Evolutionary conservation across 2,888 invertebrate species (phyloP), one percentile per base, ranked within the genome.

Genomic region (Diadegma fenestrale): DNA sequence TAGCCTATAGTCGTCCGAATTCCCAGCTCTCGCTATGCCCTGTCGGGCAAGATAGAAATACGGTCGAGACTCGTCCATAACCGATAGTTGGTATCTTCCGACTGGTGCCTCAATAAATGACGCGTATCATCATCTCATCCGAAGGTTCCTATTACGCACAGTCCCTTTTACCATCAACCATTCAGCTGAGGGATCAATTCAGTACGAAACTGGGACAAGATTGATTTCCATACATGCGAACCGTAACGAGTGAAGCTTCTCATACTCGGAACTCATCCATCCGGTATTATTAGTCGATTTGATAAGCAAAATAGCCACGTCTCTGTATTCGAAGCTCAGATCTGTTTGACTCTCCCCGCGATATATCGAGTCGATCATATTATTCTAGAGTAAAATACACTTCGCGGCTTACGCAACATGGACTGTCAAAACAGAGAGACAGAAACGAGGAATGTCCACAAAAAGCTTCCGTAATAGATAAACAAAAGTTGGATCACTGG

Each of bases 41-140:
- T n/a, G 37, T 48, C 64, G 61, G 48, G 14, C 54, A 45, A 48
- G 41, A 58, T 78, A 78, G 58, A 78, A 72, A 72, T 78, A 68
- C 72, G 58, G 8, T 30, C 64, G 54, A 43, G 45, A 43, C 37
- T 30, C 48, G 26, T 78, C 54, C 54, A 68, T 72, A 82, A 81
- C 61, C 45, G 45, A 76, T 77, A 64, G 82, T 54, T 66, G 77
- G 33, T 64, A 76, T 76, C 63, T 64, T 51, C 33, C 64, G 81
- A 48, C 61, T 43, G 7, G 63, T 37, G 51, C 33, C 75, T 77
- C 64, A 64, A 82, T 72, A 77, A 71, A 77, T 77, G 63, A 77
- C 77, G 64, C 64, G 69, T 63, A 79, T 71, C 69, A 54, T 71
- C 51, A 54, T 71, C 64, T 72, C 64, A 19, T 48, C n/a, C 22